These are phyloP conservation scores for Lutjanus campechanus DNA, from an alignment of 2,797 vertebrate species.

Conservation along the genomic window DNA sequence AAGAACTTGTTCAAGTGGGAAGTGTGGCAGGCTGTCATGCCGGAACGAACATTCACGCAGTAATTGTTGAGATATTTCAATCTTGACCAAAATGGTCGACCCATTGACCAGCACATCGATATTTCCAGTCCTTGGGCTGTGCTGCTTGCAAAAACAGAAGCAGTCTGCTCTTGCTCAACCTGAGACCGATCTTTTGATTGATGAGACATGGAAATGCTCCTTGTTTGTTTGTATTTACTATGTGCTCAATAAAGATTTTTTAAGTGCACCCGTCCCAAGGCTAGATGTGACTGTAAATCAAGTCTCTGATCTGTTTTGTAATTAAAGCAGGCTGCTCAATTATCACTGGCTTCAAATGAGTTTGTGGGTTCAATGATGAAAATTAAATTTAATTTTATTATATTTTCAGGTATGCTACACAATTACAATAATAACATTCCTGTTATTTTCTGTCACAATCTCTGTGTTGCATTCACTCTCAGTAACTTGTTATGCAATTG, in stretches of 20 bases:
- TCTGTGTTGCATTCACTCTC: constrained; percentile 8
- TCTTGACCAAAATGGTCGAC: background rate
- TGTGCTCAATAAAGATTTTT: too few relatives aligned
- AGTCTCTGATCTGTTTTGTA: constrained; percentile 10
- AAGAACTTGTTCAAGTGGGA: too few relatives aligned
- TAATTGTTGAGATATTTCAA: too few relatives aligned
- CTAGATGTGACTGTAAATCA: background rate
- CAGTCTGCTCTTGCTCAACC: background rate
- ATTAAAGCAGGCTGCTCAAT: background rate
- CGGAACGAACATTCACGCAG: too few relatives aligned
- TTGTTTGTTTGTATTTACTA: too few relatives aligned
- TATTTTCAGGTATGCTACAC: constrained; percentile 8
- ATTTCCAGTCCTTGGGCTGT: background rate
- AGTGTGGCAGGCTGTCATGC: too few relatives aligned
- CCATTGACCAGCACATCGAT: background rate
- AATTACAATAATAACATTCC: constrained; percentile 12
- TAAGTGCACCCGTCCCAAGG: background rate
- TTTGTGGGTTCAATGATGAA: constrained; percentile 1
- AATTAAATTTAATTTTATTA: background rate
- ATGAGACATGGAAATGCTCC: too few relatives aligned
- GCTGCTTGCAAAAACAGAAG: background rate
- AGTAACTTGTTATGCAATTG: constrained; percentile 46
- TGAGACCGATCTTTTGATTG: too few relatives aligned
- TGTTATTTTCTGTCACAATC: constrained; percentile 19
- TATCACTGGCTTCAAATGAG: background rate